Base-by-base conservation (phyloP, 1,140 invertebrate genomes). In the Zelostemma sp. region DNA sequence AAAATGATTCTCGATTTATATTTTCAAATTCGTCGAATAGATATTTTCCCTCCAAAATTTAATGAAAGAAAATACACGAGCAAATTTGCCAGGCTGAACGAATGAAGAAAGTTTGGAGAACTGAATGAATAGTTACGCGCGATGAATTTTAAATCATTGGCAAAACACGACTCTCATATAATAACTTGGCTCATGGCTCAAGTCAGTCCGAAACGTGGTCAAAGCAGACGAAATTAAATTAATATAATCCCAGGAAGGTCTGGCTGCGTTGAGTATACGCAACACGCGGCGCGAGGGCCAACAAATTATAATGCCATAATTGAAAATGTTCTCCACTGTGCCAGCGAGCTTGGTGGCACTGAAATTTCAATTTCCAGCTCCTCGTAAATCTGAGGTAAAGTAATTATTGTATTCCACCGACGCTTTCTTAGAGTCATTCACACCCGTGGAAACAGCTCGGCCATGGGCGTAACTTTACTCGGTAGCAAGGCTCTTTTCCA, bases 231-330 rank as follows among this genome's bases (percentile, higher is more conserved):
- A 78, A 83, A 81, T 81, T 82, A 81, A 83, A 83, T 83, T 82
- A 82, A 83, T 83, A 82, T 79, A 83, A 81, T 81, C 75, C 72
- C 62, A 57, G 66, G 45, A 72, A 71, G 64, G 67, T 67, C 72
- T 75, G 70, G 62, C 56, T 70, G 72, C 66, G 75, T 76, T 75
- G 60, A 51, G 73, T 64, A 53, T 72, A 60, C 61, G 73, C 74
- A 68, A 70, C 68, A 63, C 73, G 38, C 45, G 74, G 72, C 53
- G 57, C 61, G 68, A 76, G 73, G 71, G 75, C 77, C 73, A 81
- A 80, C 80, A 81, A 83, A 82, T 83, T 83, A 82, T 83, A 82
- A 81, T 81, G 75, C 78, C 78, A 77, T 82, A 83, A 83, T 84
- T 84, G 80, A 83, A 82, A 84, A 83, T 81, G 81, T 81, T 84